Base-by-base conservation (phyloP, 2,888 invertebrate species). In the Drosophila eohydei region DNA sequence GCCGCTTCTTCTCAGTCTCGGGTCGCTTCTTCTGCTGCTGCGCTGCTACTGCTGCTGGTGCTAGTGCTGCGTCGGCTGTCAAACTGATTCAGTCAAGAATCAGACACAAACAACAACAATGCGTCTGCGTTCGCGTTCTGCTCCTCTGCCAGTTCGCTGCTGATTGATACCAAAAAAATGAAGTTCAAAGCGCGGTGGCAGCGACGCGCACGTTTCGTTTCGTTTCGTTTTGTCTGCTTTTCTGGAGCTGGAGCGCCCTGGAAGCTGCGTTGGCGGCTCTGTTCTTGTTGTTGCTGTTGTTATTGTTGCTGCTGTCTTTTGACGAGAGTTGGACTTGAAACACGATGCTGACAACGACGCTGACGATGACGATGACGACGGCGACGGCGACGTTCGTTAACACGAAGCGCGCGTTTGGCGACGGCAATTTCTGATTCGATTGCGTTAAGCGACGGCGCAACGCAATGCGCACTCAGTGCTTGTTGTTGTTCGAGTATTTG, bases 141-240 rank as follows among this genome's bases (percentile, higher is more conserved):
- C 72, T 72, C 60, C 67, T 57, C 57, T 71, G 68, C 71, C 71
- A 62, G 64, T 52, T 60, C 64, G 54, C 54, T 63, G 66, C 89
- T 83, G 89, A 87, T 89, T 83, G 90, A 89, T 90, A 82, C 90
- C 78, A 87, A 87, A 84, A 90, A 89, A 83, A 86, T 83, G 91
- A 90, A 90, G 88, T 84, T 87, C 87, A 81, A 77, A 80, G 79
- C 88, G 80, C 70, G 74, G 71, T 74, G 78, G 75, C 73, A 81
- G 88, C 70, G 78, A 81, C 74, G 81, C 74, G 80, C 71, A 80
- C 81, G 81, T 80, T 80, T 83, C 78, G 83, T 81, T 83, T 74
- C 81, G 83, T 80, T 80, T 77, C 71, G 77, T 74, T 80, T 66
- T 80, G 83, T 75, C 46, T 69, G 71, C 50, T 40, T 46, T n/a